These are phyloP conservation scores for Drosophila atripex DNA, from an alignment of 2,888 invertebrate genomes.

Conservation along the genomic window DNA sequence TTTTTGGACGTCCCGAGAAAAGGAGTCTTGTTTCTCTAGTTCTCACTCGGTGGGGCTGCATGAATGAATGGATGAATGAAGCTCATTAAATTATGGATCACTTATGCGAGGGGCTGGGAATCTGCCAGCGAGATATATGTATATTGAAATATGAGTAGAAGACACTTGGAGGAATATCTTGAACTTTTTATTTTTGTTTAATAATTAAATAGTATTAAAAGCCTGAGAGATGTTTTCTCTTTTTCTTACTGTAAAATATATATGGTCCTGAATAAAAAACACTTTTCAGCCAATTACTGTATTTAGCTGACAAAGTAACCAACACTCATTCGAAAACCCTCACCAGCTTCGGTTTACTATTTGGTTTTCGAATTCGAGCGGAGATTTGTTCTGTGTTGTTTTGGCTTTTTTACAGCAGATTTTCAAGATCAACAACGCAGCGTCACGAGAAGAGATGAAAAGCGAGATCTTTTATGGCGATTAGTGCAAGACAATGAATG, in stretches of 20 bases:
- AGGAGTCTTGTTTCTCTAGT: constrained; percentile 54
- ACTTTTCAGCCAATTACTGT: constrained; percentile 5
- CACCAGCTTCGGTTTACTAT: constrained; percentile 53
- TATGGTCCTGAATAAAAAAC: background rate
- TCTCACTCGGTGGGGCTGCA: constrained; percentile 37
- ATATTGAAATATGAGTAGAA: constrained; percentile 68
- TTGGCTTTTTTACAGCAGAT: constrained; percentile 44
- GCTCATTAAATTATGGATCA: constrained; percentile 77
- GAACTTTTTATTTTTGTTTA: too few species aligned
- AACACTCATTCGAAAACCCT: constrained; percentile 47
- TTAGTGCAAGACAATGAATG: constrained; percentile 75
- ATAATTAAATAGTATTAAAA: too few species aligned
- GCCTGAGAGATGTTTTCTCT: background rate
- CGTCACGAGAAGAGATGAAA: constrained; percentile 77
- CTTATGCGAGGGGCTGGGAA: constrained; percentile 55
- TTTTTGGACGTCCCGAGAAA: constrained; percentile 37
- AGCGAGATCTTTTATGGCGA: constrained; percentile 74
- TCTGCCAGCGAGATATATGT: constrained; percentile 52
- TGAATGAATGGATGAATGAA: constrained; percentile 72
- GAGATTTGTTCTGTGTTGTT: constrained; percentile 26
- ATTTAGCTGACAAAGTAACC: constrained; percentile 39
- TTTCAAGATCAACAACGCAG: constrained; percentile 79
- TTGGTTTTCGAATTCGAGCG: constrained; percentile 50
- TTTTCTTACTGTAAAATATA: background rate
- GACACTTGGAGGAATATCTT: constrained; percentile 50